Percentiles rank a stretch among this genome's conserved stretches.
Evolutionary conservation across 1,140 invertebrate genomes (phyloP).

Genomic region (Microplitis demolitor): DNA sequence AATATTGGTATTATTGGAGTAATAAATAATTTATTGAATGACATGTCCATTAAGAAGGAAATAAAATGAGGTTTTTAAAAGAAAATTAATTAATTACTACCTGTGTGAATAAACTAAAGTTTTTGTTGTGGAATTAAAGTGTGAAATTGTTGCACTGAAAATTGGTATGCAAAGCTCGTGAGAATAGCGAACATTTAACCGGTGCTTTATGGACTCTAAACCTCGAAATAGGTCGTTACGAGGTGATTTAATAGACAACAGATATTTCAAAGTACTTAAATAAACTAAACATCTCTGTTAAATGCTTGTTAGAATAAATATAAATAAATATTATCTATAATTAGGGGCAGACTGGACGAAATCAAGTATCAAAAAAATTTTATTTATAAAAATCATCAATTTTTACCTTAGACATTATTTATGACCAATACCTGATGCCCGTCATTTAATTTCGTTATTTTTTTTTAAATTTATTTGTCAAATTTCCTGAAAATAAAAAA

Average conservation of each 20-base stretch:
- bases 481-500: no score
- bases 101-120: no score
- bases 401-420: background rate
- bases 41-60: no score
- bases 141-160: background rate
- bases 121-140: background rate
- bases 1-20: no score
- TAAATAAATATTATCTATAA: no score
- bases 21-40: background rate
- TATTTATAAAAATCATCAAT: background rate
- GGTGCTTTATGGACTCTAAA: constrained; percentile 49
- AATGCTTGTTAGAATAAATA: background rate
- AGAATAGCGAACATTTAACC: constrained; percentile 40
- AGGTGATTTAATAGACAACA: constrained; percentile 46
- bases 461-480: no score
- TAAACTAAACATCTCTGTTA: background rate
- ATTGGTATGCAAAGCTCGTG: constrained; percentile 28
- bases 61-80: no score
- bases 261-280: constrained; percentile 35
- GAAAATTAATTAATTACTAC: no score
- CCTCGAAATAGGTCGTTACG: constrained; percentile 43
- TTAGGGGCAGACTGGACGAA: no score
- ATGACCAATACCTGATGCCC: no score
- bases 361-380: background rate
- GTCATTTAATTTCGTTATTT: no score